Evolutionary conservation across 2,113 vertebrate species (phyloP), one percentile per base, ranked within the genome.

Genomic region (Spermophilus dauricus): DNA sequence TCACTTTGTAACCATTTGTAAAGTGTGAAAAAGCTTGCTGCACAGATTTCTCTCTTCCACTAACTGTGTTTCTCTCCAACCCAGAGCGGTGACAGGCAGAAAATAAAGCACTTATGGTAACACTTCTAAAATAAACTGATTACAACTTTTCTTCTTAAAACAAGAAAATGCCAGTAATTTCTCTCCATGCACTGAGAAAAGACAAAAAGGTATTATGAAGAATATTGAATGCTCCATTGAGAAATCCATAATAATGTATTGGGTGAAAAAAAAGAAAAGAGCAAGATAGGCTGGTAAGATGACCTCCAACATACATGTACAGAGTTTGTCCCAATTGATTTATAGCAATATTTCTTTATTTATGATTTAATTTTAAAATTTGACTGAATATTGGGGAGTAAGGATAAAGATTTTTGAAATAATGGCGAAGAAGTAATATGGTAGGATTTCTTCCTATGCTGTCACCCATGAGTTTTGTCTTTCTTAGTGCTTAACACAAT

Each of bases 1-100:
- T 97, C 97, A 96, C 97, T 97, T 89, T 97, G 97, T 97, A 98
- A 97, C 97, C 88, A 92, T 97, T 97, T 98, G 97, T 96, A 98
- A 98, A 97, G 97, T 98, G 98, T 97, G 97, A 97, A 95, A 92
- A 96, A 94, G 26, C 69, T 76, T 75, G 67, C 91, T 96, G 80
- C 39, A 96, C 77, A 86, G 81, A 86, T 82, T 80, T 61, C 5
- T 92, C 58, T 95, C 45, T 85, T 96, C 63, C 37, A 88, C 81
- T 97, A 97, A 96, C 93, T 92, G 87, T 95, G 77, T 93, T 96
- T 96, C 76, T 94, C 34, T 94, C 86, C 76, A 83, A 26, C 5
- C 30, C 20, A 80, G 53, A 92, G 16, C 26, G 67, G 42, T 84
- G 82, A 94, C 56, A 96, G 94, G 82, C 69, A 95, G 84, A 88